phyloP scores from a whole-genome alignment of 2,113 vertebrate species.

The Eurypyga helias region DNA sequence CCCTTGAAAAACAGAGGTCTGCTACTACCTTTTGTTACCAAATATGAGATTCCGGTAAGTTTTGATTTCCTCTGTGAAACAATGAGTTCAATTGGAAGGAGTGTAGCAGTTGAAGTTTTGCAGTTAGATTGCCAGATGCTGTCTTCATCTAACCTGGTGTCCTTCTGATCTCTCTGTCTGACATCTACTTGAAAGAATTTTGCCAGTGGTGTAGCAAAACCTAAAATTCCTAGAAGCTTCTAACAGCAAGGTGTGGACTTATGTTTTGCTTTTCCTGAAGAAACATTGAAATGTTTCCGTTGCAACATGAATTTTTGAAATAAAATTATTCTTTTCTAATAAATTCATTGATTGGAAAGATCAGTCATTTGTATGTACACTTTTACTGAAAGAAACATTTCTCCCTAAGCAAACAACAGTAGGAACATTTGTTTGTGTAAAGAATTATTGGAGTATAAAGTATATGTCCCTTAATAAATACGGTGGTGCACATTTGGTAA shows the following conservation, averaged over 20 bases:
- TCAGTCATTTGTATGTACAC: neutral
- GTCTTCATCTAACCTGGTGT: neutral
- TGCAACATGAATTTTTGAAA: neutral
- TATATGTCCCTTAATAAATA: neutral
- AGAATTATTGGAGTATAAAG: neutral
- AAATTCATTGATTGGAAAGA: neutral
- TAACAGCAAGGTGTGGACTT: neutral
- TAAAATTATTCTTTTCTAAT: neutral
- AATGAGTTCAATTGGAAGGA: neutral
- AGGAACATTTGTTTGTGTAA: neutral
- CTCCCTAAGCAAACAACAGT: neutral
- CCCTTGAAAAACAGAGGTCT: neutral
- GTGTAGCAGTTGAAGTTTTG: neutral
- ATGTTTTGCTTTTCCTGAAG: neutral
- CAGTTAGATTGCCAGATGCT: neutral
- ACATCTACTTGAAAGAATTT: neutral
- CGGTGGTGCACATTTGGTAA: neutral
- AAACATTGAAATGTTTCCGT: neutral
- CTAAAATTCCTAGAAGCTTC: neutral
- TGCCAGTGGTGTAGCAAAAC: neutral
- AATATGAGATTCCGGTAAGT: neutral
- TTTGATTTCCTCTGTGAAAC: neutral
- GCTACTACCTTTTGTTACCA: neutral
- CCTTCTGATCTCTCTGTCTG: neutral
- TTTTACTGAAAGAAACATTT: neutral